Evolutionary conservation across 2,888 invertebrate species (phyloP).

Genomic region (Cephus pulcher): DNA sequence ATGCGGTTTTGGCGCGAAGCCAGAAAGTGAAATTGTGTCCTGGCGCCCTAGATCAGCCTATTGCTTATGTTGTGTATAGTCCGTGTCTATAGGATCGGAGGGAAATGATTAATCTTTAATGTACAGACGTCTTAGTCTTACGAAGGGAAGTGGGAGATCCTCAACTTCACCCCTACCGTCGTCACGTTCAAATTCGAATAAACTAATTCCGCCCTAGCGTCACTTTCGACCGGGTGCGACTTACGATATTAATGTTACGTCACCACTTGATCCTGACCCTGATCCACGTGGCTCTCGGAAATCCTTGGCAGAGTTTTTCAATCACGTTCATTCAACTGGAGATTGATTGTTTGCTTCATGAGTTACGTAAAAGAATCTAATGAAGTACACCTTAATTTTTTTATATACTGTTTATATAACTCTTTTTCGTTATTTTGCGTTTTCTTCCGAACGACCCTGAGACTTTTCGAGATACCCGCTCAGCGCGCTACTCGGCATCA

Average conservation of each 20-base stretch:
- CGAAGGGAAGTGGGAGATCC: neutral
- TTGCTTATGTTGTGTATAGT: neutral
- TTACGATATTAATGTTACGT: neutral
- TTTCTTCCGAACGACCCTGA: neutral
- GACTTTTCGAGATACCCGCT: conserved; percentile 3
- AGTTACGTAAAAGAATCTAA: neutral
- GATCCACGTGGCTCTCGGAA: neutral
- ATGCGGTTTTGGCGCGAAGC: conserved; percentile 59
- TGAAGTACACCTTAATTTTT: neutral
- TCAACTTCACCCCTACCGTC: neutral
- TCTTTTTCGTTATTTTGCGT: neutral
- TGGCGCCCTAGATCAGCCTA: conserved; percentile 39
- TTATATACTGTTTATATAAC: neutral
- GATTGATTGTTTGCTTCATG: neutral
- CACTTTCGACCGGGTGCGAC: neutral
- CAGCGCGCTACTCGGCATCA: conserved; percentile 13
- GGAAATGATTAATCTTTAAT: conserved; percentile 5
- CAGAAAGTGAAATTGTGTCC: conserved; percentile 57
- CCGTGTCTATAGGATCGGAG: no score
- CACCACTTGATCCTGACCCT: conserved; percentile 15
- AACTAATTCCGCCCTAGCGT: neutral
- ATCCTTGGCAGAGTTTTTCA: neutral
- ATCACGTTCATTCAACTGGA: neutral
- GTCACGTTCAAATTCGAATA: neutral
- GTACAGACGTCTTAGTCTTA: neutral